Evolutionary conservation across 92 coral and sea anemone species (phyloP).

Genomic region (Siderastrea siderea): DNA sequence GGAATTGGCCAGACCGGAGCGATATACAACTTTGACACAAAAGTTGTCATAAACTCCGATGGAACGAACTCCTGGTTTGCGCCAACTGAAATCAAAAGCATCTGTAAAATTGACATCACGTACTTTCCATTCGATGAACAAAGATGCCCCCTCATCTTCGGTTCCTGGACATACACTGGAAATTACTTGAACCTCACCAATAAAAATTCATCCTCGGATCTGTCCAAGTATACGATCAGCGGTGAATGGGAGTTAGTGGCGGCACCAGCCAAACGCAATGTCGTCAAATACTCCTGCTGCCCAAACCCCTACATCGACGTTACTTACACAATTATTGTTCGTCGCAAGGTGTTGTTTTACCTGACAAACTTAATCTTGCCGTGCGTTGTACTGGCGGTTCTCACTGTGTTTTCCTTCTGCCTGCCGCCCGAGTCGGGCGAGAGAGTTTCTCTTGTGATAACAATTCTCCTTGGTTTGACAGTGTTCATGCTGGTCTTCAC

Average conservation of each 20-base stretch:
- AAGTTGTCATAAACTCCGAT: conserved; percentile 71
- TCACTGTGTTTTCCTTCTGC: conserved; percentile 83
- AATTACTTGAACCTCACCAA: conserved; percentile 72
- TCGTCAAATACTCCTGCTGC: conserved; percentile 88
- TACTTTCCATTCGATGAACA: conserved; percentile 94
- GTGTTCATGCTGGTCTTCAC: conserved; percentile 95
- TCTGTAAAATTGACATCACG: conserved; percentile 92
- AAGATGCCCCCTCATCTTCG: conserved; percentile 83
- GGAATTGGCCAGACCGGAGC: conserved; percentile 95
- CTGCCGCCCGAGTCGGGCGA: conserved; percentile 96
- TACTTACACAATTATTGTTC: conserved; percentile 82
- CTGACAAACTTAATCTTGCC: conserved; percentile 89
- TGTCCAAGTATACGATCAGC: conserved; percentile 81
- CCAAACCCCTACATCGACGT: conserved; percentile 90
- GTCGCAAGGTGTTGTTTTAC: conserved; percentile 90
- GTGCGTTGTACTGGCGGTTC: conserved; percentile 79
- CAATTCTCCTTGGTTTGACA: conserved; percentile 90
- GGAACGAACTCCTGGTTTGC: conserved; percentile 87
- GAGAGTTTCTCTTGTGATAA: conserved; percentile 90
- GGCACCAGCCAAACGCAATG: conserved; percentile 78
- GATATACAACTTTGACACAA: conserved; percentile 87
- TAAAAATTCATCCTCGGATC: conserved; percentile 71
- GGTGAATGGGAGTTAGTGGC: conserved; percentile 92
- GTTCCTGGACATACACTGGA: conserved; percentile 98
- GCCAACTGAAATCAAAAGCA: conserved; percentile 93